Evolutionary conservation across 1,140 invertebrate species (phyloP), one percentile per base, ranked within the genome.

Genomic region (Leptopilina boulardi): DNA sequence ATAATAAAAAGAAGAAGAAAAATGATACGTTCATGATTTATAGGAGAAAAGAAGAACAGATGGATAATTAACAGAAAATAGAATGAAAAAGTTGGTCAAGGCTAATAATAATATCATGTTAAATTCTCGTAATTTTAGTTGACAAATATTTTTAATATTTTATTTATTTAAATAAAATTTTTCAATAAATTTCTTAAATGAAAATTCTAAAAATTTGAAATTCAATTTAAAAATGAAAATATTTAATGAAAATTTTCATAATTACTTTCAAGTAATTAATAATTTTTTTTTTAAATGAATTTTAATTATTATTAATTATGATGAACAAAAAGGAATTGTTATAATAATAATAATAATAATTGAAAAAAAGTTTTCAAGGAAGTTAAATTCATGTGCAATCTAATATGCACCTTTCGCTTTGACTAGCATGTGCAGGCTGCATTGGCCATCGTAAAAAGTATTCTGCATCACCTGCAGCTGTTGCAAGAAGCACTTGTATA

Each of bases 321-420:
- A 30, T 3, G 44, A 47, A 47, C 13, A 42, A 44, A 51, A 51
- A 18, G 47, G 18, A 51, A 51, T n/a, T 51, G 30, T 34, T 34
- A 2, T 34, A 34, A 34, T 34, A 34, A 3, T 3, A 34, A 34
- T 34, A n/a, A 15, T 15, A 44, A 44, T 44, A 44, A 15, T 44
- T 18, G 2, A 51, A 51, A n/a, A n/a, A 51, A 18, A n/a, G 47
- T 51, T 51, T 51, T 51, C 47, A 18, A 66, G 23, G 23, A 15
- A 66, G 56, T 59, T 30, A 18, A 51, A 51, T 3, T 51, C 11
- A 44, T 44, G 42, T 44, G 42, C 42, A 44, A 15, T 44, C 56
- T 30, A 15, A 66, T 15, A 66, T 26, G 23, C 47, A 51, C 47
- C 26, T 66, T 66, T 66, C 56, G 56, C 56, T 66, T 66, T 34